phyloP scores from a whole-genome alignment of 2,113 vertebrate species.

The Gallinago jamesoni region DNA sequence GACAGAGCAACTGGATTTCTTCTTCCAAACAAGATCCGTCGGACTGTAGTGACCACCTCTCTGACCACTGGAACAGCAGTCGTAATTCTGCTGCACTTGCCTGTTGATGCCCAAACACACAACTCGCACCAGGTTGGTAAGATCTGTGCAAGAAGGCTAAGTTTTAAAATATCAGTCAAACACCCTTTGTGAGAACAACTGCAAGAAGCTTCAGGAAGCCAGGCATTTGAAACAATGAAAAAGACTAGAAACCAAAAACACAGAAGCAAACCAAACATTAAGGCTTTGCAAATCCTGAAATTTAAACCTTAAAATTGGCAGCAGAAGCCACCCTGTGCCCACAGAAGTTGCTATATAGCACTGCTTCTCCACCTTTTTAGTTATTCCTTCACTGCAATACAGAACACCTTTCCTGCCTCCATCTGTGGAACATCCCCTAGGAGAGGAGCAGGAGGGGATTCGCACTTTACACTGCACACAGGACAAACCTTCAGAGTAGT shows the following conservation, averaged over 20 bases:
- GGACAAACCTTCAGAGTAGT: neutral
- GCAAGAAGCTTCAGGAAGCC: neutral
- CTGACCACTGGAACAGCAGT: neutral
- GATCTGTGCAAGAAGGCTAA: neutral
- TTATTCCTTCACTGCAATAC: neutral
- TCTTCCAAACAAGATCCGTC: neutral
- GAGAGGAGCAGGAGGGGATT: neutral
- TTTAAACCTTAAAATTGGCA: neutral
- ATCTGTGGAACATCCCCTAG: neutral
- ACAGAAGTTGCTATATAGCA: neutral
- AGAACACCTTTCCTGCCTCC: neutral
- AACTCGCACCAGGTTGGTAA: neutral
- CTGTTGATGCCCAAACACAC: neutral
- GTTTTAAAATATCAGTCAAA: neutral
- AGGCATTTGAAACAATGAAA: neutral
- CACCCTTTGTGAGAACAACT: neutral
- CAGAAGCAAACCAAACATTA: neutral
- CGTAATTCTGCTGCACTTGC: neutral
- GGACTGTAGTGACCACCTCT: neutral
- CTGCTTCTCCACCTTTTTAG: neutral
- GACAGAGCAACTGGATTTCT: neutral
- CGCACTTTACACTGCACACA: neutral
- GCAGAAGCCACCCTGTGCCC: neutral
- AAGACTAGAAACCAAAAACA: neutral
- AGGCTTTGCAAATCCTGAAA: neutral